Conservation (phyloP, 2,797 vertebrate species). For the Molossus molossus region DNA sequence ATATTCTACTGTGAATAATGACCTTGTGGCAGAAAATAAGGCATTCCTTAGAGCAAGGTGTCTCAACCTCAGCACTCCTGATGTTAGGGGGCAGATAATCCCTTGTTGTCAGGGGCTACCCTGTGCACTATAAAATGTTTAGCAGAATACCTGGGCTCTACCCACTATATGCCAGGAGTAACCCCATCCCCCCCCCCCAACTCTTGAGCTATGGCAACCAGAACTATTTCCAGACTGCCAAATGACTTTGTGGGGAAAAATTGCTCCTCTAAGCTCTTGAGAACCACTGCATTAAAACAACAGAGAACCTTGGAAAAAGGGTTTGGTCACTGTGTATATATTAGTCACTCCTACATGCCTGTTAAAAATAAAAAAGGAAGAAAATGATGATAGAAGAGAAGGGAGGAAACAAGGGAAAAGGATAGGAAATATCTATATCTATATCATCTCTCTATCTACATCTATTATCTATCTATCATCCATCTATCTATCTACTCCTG, state of each 20-base stretch:
- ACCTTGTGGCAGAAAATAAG: neutral
- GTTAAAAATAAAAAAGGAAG: constrained; percentile 23
- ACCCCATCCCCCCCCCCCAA: no score
- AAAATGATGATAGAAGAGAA: neutral
- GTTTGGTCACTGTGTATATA: neutral
- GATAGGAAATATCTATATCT: neutral
- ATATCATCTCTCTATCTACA: neutral
- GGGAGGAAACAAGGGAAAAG: neutral
- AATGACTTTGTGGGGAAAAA: neutral
- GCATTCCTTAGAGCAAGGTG: neutral
- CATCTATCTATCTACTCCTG: neutral
- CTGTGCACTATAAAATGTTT: neutral
- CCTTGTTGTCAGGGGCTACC: neutral
- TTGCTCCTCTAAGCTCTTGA: neutral
- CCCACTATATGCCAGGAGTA: no score
- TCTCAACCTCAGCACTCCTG: neutral
- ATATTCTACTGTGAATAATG: neutral
- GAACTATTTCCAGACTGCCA: constrained; percentile 44
- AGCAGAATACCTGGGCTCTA: neutral
- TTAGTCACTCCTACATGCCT: constrained; percentile 4
- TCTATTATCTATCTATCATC: no score
- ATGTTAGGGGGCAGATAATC: neutral
- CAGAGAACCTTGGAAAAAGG: neutral
- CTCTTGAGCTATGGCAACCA: neutral
- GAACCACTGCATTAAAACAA: neutral